A percentile compares a stretch with the other conserved stretches of the same genome.
phyloP scores from a whole-genome alignment of 2,113 vertebrate genomes.

The Thinocorus orbignyianus region DNA sequence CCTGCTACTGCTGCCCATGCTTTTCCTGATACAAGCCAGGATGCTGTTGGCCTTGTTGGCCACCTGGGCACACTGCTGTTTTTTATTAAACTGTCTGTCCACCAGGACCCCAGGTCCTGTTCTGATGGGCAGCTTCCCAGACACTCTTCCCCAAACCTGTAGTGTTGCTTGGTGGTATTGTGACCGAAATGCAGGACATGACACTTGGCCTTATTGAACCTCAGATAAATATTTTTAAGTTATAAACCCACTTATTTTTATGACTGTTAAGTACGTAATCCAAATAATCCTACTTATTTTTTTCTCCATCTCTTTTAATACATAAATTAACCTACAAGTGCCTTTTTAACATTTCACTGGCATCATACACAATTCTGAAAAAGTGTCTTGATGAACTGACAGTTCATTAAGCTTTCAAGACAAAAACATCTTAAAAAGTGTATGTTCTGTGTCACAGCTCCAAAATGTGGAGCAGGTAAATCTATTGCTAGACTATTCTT shows the following conservation, averaged over 20 bases:
- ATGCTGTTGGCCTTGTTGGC: too few species aligned
- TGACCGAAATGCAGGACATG: too few species aligned
- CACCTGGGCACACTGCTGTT: too few species aligned
- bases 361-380: neutral
- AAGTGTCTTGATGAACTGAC: neutral
- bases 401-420: too few species aligned
- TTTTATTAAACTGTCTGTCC: too few species aligned
- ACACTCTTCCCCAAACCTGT: too few species aligned
- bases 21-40: too few species aligned
- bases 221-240: neutral
- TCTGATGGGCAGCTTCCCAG: too few species aligned
- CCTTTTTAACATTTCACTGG: neutral
- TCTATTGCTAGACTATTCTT: neutral
- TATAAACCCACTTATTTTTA: rapidly evolving
- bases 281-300: neutral
- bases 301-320: neutral
- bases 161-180: too few species aligned
- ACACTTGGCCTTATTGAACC: too few species aligned
- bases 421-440: neutral
- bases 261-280: neutral
- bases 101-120: too few species aligned
- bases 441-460: neutral
- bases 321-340: rapidly evolving
- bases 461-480: neutral
- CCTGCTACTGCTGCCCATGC: too few species aligned